Percentiles rank a stretch among this genome's conserved stretches.
Evolutionary conservation across 2,797 vertebrate species (phyloP).

Genomic region (Urophycis tenuis): DNA sequence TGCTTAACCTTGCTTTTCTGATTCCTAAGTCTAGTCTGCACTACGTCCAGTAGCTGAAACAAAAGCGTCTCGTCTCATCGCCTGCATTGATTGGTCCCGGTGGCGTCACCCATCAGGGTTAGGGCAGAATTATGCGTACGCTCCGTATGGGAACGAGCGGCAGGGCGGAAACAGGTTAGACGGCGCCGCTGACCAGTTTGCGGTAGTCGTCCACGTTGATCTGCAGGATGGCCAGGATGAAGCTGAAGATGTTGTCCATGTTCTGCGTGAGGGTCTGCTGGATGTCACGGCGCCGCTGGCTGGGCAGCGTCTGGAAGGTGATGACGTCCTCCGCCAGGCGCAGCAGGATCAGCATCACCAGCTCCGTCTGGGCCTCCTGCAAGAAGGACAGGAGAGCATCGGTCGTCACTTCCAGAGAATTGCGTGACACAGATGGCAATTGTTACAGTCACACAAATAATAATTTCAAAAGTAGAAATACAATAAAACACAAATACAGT

Average conservation of each 20-base stretch:
- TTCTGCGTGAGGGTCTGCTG: constrained; percentile 93
- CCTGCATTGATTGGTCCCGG: too few relatives aligned
- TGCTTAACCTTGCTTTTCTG: neutral
- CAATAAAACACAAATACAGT: too few relatives aligned
- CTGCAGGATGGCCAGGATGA: constrained; percentile 83
- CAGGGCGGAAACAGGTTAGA: neutral
- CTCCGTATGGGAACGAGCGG: neutral
- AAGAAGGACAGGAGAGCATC: neutral
- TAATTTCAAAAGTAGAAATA: neutral
- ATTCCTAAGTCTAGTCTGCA: neutral
- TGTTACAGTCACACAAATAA: neutral
- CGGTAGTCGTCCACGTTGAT: constrained; percentile 83
- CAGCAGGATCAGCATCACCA: constrained; percentile 95
- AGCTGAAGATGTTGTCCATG: constrained; percentile 91
- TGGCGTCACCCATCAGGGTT: too few relatives aligned
- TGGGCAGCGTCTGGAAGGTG: constrained; percentile 90
- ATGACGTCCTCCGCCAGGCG: constrained; percentile 94
- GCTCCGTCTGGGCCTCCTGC: constrained; percentile 91
- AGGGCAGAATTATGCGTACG: too few relatives aligned
- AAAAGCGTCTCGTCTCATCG: too few relatives aligned
- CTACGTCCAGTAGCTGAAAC: neutral
- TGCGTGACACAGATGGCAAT: neutral
- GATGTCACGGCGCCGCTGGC: constrained; percentile 90
- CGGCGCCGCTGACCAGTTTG: constrained; percentile 70
- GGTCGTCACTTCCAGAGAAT: neutral